These are phyloP conservation scores for Pandion haliaetus DNA, from an alignment of 2,113 vertebrate species.

Conservation along the genomic window DNA sequence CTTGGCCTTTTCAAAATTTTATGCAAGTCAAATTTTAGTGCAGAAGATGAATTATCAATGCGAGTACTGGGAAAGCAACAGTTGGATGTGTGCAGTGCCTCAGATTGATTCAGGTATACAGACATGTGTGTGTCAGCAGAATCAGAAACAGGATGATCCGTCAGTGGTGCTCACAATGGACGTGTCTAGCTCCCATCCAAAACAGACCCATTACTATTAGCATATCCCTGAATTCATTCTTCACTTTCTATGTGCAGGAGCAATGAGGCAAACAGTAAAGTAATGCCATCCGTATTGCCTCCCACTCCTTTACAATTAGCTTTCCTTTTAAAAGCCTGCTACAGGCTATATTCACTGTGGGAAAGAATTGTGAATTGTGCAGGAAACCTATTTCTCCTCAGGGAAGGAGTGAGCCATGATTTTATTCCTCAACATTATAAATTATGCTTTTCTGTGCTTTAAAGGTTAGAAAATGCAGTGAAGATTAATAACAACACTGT, in stretches of 20 bases:
- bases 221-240: neutral
- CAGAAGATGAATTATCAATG: constrained; percentile 44
- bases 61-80: constrained; percentile 37
- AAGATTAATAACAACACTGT: constrained; percentile 15
- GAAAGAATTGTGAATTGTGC: neutral
- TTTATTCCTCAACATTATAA: constrained; percentile 18
- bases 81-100: constrained; percentile 37
- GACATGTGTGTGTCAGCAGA: neutral
- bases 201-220: neutral
- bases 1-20: constrained; percentile 56
- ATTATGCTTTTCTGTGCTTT: neutral
- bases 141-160: neutral
- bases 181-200: neutral
- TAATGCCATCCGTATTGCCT: neutral
- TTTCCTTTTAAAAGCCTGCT: neutral
- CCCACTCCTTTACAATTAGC: neutral
- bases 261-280: neutral
- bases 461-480: neutral
- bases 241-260: neutral
- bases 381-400: constrained; percentile 10
- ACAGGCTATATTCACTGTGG: neutral
- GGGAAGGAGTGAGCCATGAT: neutral
- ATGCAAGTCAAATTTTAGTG: constrained; percentile 56
- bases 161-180: neutral
- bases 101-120: constrained; percentile 34